Evolutionary conservation across 2,888 invertebrate genomes (phyloP), one percentile per base, ranked within the genome.

Genomic region (Formica aserva): DNA sequence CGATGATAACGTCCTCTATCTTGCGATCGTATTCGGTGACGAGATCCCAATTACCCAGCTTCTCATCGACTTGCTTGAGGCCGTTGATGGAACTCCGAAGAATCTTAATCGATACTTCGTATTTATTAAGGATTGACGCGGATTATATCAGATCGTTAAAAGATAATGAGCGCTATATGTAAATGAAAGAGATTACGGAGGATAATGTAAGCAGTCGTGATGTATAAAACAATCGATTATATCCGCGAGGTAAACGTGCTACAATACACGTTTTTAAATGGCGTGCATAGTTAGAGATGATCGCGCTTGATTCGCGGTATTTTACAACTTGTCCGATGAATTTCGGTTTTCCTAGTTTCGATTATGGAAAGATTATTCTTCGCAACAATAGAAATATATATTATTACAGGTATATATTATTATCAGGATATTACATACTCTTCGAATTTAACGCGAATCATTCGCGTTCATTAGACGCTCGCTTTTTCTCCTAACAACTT

Each of bases 1-100:
- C 94, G 83, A 97, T 97, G 18, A 98, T 95, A 85, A 97, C 95
- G 83, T 97, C 96, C 94, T 98, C 98, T 57, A 98, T 97, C 91
- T 96, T 96, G 91, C 96, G 96, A 94, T 98, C 98, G 87, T 97
- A 97, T 91, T 97, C 97, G 4, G 98, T 98, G 8, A 98, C 98
- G 63, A 98, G 95, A 95, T 98, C 98, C 93, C 96, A 96, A 86
- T 96, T 96, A 74, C 96, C 96, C 8, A 95, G 95, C 94, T 98
- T 98, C 26, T 96, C 95, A 82, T 96, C 95, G 3, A 97, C 94
- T 13, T 84, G 91, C 82, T 93, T 94, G 18, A 77, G 45, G n/a
- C 86, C 85, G n/a, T 76, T 88, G 80, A 94, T 92, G 6, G 92
- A 91, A 22, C 89, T 85, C 71, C 89, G 91, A 15, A 94, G 88